Evolutionary conservation across 1,140 invertebrate genomes (phyloP), one percentile per base, ranked within the genome.

Genomic region (Drosophila pseudoananassae): DNA sequence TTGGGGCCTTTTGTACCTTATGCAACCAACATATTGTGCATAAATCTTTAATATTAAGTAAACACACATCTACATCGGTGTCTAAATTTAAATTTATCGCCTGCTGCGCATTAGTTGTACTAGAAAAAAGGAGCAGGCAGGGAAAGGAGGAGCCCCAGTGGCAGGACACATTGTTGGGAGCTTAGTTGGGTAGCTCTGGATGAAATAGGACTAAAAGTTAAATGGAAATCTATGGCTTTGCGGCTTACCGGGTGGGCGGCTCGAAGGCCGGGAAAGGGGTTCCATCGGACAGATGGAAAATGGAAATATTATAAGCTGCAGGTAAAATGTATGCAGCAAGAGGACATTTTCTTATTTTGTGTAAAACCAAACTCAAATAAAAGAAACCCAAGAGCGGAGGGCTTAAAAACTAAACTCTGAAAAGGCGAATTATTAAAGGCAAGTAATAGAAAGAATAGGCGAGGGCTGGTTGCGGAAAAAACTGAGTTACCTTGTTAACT

Each of bases 31-130:
- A 83, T 84, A 85, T 78, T 87, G 82, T 81, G 61, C 83, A 85
- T 85, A 85, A 85, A 85, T 85, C 82, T 85, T 78, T 82, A 85
- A 87, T 85, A 85, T 85, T 85, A 85, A 85, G 74, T 85, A 85
- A 87, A 85, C 74, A 85, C 65, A 70, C 74, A 87, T 50, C 78
- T 50, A 74, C 14, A 56, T 49, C 56, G 25, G 33, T 58, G 60
- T 82, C 76, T 87, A 85, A 87, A 85, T 85, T 87, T 87, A 78
- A 85, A 85, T 85, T 87, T 85, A 85, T 85, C 64, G 82, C 82
- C 71, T 63, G 58, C 74, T 74, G 73, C 73, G 82, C 82, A 87
- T 85, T 78, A 87, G 74, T 78, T 77, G 53, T 56, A 57, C 64
- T 75, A 81, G 47, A 65, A 52, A 63, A 58, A 58, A 43, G 43